Conservation (phyloP, 2,113 vertebrate genomes). For the Anoplopoma fimbria region DNA sequence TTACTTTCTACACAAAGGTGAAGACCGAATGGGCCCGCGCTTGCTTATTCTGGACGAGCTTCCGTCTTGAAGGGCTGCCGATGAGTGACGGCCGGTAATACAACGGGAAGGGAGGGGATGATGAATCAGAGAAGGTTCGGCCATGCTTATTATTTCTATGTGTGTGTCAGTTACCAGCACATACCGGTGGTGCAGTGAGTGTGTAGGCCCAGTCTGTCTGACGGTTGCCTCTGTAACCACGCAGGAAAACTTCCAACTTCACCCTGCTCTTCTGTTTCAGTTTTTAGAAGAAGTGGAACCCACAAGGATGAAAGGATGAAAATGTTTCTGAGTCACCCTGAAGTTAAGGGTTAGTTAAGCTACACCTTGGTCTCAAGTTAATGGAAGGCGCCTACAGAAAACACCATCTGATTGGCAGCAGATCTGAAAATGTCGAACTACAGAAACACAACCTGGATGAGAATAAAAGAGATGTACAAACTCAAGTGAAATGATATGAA, state of each 20-base stretch:
- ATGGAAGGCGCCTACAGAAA: neutral
- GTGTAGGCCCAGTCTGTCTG: slow-evolving; percentile 8
- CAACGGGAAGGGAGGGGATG: slow-evolving; percentile 50
- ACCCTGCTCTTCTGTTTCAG: neutral
- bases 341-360: neutral
- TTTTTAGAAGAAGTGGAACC: neutral
- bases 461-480: neutral
- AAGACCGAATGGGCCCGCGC: neutral
- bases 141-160: slow-evolving; percentile 47
- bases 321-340: neutral
- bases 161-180: slow-evolving; percentile 51
- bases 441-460: neutral
- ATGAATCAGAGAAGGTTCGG: slow-evolving; percentile 46
- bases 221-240: slow-evolving; percentile 4
- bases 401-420: neutral
- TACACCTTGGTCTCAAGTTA: neutral
- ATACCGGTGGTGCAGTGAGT: slow-evolving; percentile 54
- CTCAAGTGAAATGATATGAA: neutral
- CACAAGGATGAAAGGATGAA: neutral
- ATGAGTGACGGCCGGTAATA: slow-evolving; percentile 45
- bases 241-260: neutral
- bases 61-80: slow-evolving; percentile 21
- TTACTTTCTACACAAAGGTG: neutral
- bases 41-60: slow-evolving; percentile 48
- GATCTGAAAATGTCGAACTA: neutral